phyloP scores from a whole-genome alignment of 2,113 vertebrate species.

The Thamnophis sirtalis region DNA sequence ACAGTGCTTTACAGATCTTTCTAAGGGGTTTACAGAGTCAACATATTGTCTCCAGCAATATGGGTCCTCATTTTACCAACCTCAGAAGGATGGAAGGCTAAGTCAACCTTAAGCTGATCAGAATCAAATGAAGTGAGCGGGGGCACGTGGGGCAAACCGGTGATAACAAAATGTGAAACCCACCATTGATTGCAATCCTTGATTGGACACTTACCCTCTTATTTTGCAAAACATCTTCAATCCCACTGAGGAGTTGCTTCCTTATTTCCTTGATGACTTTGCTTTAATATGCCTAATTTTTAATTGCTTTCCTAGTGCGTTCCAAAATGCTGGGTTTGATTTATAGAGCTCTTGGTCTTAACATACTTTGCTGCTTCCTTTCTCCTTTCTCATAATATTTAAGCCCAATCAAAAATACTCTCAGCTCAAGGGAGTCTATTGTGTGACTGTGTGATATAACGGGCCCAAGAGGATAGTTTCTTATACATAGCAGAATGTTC shows the following conservation, averaged over 20 bases:
- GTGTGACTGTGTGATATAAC: not conserved
- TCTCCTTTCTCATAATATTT: not conserved
- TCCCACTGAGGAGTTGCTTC: not conserved
- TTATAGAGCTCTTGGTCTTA: not conserved
- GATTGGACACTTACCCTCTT: not conserved
- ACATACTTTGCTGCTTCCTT: too few species aligned
- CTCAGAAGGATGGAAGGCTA: too few species aligned
- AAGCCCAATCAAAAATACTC: not conserved
- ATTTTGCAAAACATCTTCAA: not conserved
- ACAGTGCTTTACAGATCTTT: not conserved
- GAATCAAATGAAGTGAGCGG: too few species aligned
- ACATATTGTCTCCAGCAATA: too few species aligned
- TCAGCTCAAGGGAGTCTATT: not conserved
- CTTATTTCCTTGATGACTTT: not conserved
- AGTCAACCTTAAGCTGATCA: too few species aligned
- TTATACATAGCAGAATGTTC: not conserved
- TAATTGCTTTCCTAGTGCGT: not conserved
- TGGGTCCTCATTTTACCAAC: too few species aligned
- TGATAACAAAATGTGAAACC: too few species aligned
- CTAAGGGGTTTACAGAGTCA: too few species aligned
- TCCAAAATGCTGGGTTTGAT: not conserved
- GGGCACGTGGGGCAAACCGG: too few species aligned
- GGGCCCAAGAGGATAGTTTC: not conserved
- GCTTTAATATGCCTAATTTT: not conserved
- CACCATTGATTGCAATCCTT: conserved; percentile 23